Conservation (phyloP, 2,888 invertebrate genomes). For the Pelosia muscerda region DNA sequence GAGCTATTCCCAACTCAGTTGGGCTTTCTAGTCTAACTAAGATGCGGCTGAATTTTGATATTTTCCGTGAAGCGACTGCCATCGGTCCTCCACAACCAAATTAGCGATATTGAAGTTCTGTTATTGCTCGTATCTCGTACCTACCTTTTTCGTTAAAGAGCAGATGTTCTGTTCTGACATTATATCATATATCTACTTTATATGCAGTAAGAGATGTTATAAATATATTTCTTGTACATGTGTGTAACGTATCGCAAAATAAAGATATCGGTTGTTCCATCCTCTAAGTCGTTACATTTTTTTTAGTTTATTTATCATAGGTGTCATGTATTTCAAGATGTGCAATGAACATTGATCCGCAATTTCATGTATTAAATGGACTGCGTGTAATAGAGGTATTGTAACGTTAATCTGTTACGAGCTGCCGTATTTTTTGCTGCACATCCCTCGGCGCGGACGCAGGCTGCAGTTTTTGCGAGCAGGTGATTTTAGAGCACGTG, state of each 20-base stretch:
- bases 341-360: slow-evolving; percentile 76
- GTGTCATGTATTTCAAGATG: slow-evolving; percentile 73
- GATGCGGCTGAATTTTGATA: too few species aligned
- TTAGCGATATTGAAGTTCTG: too few species aligned
- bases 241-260: slow-evolving; percentile 22
- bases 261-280: slow-evolving; percentile 39
- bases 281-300: slow-evolving; percentile 48
- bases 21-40: too few species aligned
- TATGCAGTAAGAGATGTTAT: background rate
- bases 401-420: slow-evolving; percentile 58
- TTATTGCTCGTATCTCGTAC: background rate
- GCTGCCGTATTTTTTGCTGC: slow-evolving; percentile 58
- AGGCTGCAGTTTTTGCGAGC: slow-evolving; percentile 52
- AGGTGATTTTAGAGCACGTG: slow-evolving; percentile 60
- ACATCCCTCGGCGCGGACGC: slow-evolving; percentile 54
- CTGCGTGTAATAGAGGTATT: slow-evolving; percentile 71
- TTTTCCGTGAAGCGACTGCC: too few species aligned
- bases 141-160: background rate
- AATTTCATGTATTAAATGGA: slow-evolving; percentile 73
- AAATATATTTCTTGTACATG: background rate
- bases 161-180: slow-evolving; percentile 5
- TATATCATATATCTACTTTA: background rate
- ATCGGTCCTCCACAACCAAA: too few species aligned
- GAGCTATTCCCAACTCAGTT: too few species aligned
- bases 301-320: slow-evolving; percentile 56